Evolutionary conservation across 2,888 invertebrate species (phyloP).

Genomic region (Hyles lineata): DNA sequence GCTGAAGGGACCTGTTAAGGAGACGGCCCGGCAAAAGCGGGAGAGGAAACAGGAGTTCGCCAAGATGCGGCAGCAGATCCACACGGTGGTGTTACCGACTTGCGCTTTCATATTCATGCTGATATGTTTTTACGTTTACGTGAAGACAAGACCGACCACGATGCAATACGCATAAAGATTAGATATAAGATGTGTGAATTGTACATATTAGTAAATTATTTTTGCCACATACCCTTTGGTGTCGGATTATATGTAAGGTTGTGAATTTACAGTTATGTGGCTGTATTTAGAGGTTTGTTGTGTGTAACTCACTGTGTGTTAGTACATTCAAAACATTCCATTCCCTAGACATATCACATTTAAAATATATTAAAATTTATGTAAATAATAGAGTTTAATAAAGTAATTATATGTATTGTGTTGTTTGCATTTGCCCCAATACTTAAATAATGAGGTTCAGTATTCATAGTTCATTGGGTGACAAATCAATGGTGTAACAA

Average conservation of each 20-base stretch:
- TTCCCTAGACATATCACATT: conserved; percentile 50
- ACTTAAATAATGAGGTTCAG: background rate
- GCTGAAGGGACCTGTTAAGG: conserved; percentile 92
- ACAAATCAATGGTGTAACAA: too few species aligned
- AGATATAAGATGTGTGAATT: conserved; percentile 22
- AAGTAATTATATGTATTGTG: conserved; percentile 36
- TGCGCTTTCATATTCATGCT: conserved; percentile 88
- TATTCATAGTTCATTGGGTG: too few species aligned
- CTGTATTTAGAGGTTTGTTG: conserved; percentile 17
- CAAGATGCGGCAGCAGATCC: conserved; percentile 91
- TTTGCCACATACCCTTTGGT: conserved; percentile 12
- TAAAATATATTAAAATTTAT: conserved; percentile 46
- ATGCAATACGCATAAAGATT: conserved; percentile 69
- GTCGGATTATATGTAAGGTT: conserved; percentile 34
- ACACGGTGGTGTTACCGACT: conserved; percentile 91
- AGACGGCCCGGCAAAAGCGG: conserved; percentile 92
- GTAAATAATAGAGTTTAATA: conserved; percentile 51
- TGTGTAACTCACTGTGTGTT: conserved; percentile 26
- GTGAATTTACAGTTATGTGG: conserved; percentile 34
- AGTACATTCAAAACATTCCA: conserved; percentile 38
- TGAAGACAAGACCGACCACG: conserved; percentile 89
- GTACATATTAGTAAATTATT: conserved; percentile 2
- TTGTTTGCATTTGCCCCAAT: background rate
- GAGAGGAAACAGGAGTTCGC: conserved; percentile 94
- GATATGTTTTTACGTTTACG: conserved; percentile 90